phyloP scores from a whole-genome alignment of 2,888 invertebrate species.

The Synergus laeviventris region DNA sequence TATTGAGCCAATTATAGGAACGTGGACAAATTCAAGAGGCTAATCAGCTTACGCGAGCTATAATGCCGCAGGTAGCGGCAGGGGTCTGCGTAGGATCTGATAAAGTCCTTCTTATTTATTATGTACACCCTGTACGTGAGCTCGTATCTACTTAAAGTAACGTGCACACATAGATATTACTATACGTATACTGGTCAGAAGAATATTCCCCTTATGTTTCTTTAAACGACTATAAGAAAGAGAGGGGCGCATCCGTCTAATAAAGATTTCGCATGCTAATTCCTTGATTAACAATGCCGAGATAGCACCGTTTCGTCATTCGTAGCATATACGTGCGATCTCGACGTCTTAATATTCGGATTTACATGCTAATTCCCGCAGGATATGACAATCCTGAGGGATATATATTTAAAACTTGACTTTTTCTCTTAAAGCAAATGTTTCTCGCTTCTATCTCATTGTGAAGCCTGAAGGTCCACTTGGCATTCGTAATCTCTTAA shows the following conservation, averaged over 20 bases:
- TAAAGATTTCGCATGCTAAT: conserved; percentile 72
- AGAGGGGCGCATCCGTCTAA: conserved; percentile 53
- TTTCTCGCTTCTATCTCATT: background rate
- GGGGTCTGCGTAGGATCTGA: conserved; percentile 72
- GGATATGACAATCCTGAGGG: conserved; percentile 27
- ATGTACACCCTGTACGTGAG: conserved; percentile 58
- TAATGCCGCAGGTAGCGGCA: conserved; percentile 67
- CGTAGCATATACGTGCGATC: conserved; percentile 45
- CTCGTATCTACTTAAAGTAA: conserved; percentile 32
- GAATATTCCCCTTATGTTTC: conserved; percentile 18
- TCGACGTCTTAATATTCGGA: conserved; percentile 55
- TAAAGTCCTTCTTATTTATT: conserved; percentile 71
- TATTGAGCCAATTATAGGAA: conserved; percentile 72
- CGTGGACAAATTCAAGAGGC: conserved; percentile 73
- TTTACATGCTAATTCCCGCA: conserved; percentile 29
- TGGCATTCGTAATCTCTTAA: background rate
- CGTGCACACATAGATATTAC: conserved; percentile 3
- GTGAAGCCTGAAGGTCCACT: background rate
- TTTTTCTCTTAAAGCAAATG: background rate
- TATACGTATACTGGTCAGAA: background rate
- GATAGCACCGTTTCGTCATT: conserved; percentile 34
- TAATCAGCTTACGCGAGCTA: conserved; percentile 73
- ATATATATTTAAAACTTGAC: background rate
- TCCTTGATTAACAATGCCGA: conserved; percentile 70
- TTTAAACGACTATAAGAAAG: background rate